phyloP scores from a whole-genome alignment of 35 echinoderm and acorn worm species.

The Holothuria glaberrima region DNA sequence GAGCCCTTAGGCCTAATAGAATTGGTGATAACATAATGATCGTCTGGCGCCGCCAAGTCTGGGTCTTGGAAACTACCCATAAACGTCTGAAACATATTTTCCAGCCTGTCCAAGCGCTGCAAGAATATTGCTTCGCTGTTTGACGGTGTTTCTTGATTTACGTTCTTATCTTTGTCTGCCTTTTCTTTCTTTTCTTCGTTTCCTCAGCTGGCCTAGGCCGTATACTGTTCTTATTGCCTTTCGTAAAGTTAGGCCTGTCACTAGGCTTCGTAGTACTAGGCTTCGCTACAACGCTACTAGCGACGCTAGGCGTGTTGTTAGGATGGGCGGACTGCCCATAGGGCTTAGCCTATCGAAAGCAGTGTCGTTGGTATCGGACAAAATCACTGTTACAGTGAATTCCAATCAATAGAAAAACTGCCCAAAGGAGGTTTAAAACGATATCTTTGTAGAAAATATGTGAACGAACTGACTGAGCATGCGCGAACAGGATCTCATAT shows the following conservation, averaged over 20 bases:
- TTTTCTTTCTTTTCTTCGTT: background rate
- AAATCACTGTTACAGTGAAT: constrained; percentile 25
- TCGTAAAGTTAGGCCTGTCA: background rate
- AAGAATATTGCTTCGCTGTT: background rate
- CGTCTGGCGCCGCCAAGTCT: background rate
- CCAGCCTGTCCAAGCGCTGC: constrained; percentile 1
- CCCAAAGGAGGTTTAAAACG: background rate
- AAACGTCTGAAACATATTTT: constrained; percentile 17
- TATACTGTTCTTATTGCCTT: background rate
- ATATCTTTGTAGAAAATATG: background rate
- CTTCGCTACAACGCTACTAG: background rate
- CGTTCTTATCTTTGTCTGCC: constrained; percentile 1
- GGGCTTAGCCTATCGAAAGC: constrained; percentile 19
- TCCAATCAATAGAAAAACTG: background rate
- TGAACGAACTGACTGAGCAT: too few species aligned
- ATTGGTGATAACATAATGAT: background rate
- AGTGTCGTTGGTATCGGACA: background rate
- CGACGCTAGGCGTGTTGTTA: background rate
- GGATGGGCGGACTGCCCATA: background rate
- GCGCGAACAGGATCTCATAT: too few species aligned
- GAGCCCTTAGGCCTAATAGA: background rate
- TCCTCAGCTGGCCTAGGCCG: constrained; percentile 5
- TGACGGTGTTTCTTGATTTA: background rate
- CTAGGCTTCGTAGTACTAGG: background rate
- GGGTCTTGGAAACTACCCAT: constrained; percentile 2